A percentile compares a stretch with the other conserved stretches of the same genome.
These are phyloP conservation scores for Conopomorpha cramerella DNA, from an alignment of 1,140 invertebrate genomes.

Conservation along the genomic window DNA sequence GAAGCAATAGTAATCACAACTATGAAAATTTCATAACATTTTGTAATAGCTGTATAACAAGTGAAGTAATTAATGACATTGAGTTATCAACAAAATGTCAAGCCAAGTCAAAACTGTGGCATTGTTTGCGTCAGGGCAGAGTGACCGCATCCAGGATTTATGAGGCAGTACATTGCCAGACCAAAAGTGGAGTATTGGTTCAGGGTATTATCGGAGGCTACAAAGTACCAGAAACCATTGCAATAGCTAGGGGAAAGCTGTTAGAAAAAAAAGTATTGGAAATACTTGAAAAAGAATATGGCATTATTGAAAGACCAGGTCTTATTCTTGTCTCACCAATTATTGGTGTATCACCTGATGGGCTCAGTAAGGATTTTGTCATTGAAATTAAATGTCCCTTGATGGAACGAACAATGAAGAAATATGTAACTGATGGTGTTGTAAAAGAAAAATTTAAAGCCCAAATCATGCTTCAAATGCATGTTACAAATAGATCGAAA, in stretches of 20 bases:
- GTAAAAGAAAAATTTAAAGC: constrained; percentile 14
- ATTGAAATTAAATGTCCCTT: constrained; percentile 32
- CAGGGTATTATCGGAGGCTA: constrained; percentile 16
- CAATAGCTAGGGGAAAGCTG: constrained; percentile 18
- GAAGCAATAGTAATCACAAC: too few relatives aligned
- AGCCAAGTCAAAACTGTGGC: constrained; percentile 13
- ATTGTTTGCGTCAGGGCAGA: constrained; percentile 25
- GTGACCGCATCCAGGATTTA: constrained; percentile 39
- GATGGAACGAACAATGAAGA: constrained; percentile 9
- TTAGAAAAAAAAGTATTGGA: constrained; percentile 20
- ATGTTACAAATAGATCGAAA: constrained; percentile 10
- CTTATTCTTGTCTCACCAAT: constrained; percentile 13
- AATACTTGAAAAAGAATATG: constrained; percentile 6
- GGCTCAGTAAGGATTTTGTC: constrained; percentile 12
- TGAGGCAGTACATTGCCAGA: constrained; percentile 24
- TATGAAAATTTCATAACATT: background rate
- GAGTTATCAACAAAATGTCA: constrained; percentile 12
- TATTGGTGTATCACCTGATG: constrained; percentile 32
- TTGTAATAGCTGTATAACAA: background rate
- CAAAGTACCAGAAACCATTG: constrained; percentile 13
- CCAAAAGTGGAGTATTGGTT: constrained; percentile 15
- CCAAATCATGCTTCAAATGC: constrained; percentile 28
- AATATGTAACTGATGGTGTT: constrained; percentile 13
- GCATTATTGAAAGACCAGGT: constrained; percentile 8
- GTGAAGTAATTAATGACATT: constrained; percentile 3